Percentiles rank a stretch among this genome's conserved stretches.
Conservation (phyloP, 2,888 invertebrate species). For the Prosapia bicincta region DNA sequence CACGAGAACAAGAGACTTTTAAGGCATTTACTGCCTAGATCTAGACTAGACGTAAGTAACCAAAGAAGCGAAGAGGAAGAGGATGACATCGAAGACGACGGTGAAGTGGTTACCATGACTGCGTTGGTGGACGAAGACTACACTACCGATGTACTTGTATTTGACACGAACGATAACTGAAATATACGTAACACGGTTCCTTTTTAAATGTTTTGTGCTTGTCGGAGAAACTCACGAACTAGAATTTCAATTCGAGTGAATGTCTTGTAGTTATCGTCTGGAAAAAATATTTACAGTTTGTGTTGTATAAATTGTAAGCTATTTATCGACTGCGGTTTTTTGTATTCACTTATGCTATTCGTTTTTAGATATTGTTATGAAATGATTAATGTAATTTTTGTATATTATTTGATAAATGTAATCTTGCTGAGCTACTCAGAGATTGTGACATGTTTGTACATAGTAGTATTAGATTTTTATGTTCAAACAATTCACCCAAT, state of each 20-base stretch:
- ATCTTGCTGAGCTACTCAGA: neutral
- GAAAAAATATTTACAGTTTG: neutral
- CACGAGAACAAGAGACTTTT: constrained; percentile 25
- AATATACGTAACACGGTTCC: neutral
- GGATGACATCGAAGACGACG: constrained; percentile 42
- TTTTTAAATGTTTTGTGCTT: neutral
- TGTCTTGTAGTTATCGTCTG: neutral
- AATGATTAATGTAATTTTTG: neutral
- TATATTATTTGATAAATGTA: neutral
- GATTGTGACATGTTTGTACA: neutral
- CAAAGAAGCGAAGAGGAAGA: constrained; percentile 29
- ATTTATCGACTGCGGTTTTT: neutral
- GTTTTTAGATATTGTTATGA: neutral
- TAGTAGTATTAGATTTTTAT: neutral
- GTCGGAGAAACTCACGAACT: neutral
- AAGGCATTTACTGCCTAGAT: constrained; percentile 19
- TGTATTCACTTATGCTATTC: neutral
- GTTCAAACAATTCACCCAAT: neutral
- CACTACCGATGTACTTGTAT: neutral
- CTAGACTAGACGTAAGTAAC: constrained; percentile 27
- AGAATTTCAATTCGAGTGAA: neutral
- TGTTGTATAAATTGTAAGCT: neutral
- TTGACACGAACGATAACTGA: neutral
- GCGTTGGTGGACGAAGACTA: constrained; percentile 48
- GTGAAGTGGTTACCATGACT: constrained; percentile 46